Conservation (phyloP, 2,113 vertebrate genomes). For the Clarias magur region DNA sequence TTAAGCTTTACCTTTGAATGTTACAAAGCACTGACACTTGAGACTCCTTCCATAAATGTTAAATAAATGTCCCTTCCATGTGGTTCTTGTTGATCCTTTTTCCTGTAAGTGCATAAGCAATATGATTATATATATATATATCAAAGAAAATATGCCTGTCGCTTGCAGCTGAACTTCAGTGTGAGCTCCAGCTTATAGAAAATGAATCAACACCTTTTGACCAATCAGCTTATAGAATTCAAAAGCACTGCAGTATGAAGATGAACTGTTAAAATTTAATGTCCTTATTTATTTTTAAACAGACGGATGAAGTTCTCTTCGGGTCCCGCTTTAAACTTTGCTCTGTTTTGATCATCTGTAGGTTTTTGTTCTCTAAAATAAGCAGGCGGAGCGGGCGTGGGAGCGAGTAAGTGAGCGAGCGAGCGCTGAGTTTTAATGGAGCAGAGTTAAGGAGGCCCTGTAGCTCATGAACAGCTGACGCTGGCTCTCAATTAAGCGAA, state of each 20-base stretch:
- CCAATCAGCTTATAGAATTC: neutral
- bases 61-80: neutral
- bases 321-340: neutral
- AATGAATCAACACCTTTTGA: neutral
- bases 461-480: slow-evolving; percentile 61
- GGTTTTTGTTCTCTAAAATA: neutral
- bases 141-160: neutral
- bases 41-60: neutral
- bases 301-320: neutral
- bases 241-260: neutral
- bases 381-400: neutral
- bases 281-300: neutral
- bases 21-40: neutral
- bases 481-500: slow-evolving; percentile 58
- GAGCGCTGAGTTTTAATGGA: slow-evolving; percentile 24
- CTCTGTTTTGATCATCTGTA: neutral
- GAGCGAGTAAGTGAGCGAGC: neutral
- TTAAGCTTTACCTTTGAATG: neutral
- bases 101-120: neutral
- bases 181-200: neutral
- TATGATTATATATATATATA: neutral
- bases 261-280: neutral
- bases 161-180: neutral
- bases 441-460: slow-evolving; percentile 67
- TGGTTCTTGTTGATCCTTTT: neutral